phyloP scores from a whole-genome alignment of 2,888 invertebrate genomes.

The Neuroscelio doddi region DNA sequence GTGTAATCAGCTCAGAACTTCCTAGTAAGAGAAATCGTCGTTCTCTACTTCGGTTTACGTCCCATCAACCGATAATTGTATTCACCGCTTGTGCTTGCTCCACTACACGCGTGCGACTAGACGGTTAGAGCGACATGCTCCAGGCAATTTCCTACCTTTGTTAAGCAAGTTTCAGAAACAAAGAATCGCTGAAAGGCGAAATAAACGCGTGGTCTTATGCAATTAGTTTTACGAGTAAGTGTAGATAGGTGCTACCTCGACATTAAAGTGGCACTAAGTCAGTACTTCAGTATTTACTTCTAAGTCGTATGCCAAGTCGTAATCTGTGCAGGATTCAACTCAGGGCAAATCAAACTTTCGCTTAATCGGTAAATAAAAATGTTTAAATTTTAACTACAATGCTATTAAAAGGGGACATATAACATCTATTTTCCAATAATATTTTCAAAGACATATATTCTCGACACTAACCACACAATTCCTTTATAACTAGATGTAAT shows the following conservation, averaged over 20 bases:
- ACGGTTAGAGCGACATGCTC: constrained; percentile 20
- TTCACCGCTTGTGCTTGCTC: constrained; percentile 44
- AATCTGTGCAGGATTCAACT: constrained; percentile 52
- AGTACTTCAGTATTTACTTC: constrained; percentile 60
- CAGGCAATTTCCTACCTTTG: constrained; percentile 59
- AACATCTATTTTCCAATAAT: too few relatives aligned
- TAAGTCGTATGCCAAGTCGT: constrained; percentile 29
- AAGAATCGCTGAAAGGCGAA: constrained; percentile 50
- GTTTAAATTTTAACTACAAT: too few relatives aligned
- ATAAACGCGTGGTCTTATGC: constrained; percentile 66
- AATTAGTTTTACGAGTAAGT: constrained; percentile 66
- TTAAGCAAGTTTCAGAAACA: constrained; percentile 53
- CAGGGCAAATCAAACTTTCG: constrained; percentile 65
- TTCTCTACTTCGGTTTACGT: constrained; percentile 49
- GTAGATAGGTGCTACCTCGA: constrained; percentile 55
- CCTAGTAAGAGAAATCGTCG: constrained; percentile 47
- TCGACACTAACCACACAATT: too few relatives aligned
- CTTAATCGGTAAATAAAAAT: too few relatives aligned
- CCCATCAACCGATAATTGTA: constrained; percentile 52
- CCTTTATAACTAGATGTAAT: too few relatives aligned
- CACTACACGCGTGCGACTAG: constrained; percentile 39
- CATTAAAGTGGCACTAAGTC: constrained; percentile 62
- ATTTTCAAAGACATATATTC: too few relatives aligned
- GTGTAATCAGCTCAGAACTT: constrained; percentile 31
- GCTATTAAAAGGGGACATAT: too few relatives aligned